Evolutionary conservation across 2,113 vertebrate genomes (phyloP).

Genomic region (Erythrocercus mccallii): DNA sequence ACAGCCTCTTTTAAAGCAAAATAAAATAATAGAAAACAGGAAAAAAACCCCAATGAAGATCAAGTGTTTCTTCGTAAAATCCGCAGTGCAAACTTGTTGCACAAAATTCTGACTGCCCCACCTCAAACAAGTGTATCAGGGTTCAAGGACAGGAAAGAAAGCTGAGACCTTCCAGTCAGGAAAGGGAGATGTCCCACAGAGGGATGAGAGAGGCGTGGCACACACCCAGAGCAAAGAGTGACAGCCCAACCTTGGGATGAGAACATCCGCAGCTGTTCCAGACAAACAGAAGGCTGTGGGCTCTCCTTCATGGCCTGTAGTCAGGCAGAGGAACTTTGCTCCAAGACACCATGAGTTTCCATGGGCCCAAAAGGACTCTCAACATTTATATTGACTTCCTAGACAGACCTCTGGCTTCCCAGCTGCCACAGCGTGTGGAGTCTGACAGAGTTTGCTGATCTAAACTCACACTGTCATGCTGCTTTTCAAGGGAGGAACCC

Average conservation of each 20-base stretch:
- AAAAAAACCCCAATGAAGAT: not conserved
- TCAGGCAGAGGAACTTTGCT: not conserved
- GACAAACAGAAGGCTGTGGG: not conserved
- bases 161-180: not conserved
- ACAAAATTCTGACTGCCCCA: not conserved
- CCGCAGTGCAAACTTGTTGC: no score
- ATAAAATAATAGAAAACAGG: not conserved
- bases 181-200: not conserved
- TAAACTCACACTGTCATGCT: not conserved
- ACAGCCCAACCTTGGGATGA: not conserved
- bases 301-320: not conserved
- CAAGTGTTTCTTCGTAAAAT: not conserved
- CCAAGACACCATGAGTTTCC: not conserved
- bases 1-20: not conserved
- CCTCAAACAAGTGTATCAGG: not conserved
- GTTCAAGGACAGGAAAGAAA: not conserved
- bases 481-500: not conserved
- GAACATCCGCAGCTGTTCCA: not conserved
- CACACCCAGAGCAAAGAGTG: not conserved
- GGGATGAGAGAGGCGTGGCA: not conserved
- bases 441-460: not conserved
- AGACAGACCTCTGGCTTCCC: not conserved
- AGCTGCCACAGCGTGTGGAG: fast-evolving
- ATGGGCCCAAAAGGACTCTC: not conserved
- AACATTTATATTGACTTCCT: no score